Percentiles rank a stretch among this genome's conserved stretches.
Evolutionary conservation across 1,140 invertebrate species (phyloP).

Genomic region (Parasteatoda tepidariorum): DNA sequence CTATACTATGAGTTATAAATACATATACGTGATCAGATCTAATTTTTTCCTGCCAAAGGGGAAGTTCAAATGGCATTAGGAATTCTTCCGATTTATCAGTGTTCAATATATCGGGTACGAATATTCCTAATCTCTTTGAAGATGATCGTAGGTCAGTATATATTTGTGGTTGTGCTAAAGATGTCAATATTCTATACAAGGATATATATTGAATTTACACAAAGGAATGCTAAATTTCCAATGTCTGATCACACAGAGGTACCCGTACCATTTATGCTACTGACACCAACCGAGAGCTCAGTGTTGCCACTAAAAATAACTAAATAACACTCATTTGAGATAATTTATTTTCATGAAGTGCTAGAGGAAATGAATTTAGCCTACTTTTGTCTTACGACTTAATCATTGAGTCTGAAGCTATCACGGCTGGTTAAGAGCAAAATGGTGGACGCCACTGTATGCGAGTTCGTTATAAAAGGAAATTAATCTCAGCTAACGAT

Average conservation of each 20-base stretch:
- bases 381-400: no score
- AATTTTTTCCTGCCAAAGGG: constrained; percentile 57
- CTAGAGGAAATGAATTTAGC: no score
- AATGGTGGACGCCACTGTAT: constrained; percentile 36
- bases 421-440: constrained; percentile 10
- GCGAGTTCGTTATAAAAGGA: constrained; percentile 33
- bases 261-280: constrained; percentile 17
- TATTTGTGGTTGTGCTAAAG: constrained; percentile 43
- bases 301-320: neutral
- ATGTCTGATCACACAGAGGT: constrained; percentile 10
- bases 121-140: constrained; percentile 33
- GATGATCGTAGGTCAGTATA: constrained; percentile 12
- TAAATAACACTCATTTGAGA: neutral
- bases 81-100: constrained; percentile 31
- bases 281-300: neutral
- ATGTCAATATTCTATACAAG: constrained; percentile 40
- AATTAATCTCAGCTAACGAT: constrained; percentile 49
- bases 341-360: no score
- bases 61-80: constrained; percentile 36
- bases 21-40: constrained; percentile 58
- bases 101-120: no score
- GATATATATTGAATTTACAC: constrained; percentile 19
- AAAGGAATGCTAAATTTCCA: constrained; percentile 19
- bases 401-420: no score
- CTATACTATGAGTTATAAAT: constrained; percentile 61